Percentiles rank a stretch among this genome's conserved stretches.
Conservation (phyloP, 2,797 vertebrate species). For the Manis pentadactyla region DNA sequence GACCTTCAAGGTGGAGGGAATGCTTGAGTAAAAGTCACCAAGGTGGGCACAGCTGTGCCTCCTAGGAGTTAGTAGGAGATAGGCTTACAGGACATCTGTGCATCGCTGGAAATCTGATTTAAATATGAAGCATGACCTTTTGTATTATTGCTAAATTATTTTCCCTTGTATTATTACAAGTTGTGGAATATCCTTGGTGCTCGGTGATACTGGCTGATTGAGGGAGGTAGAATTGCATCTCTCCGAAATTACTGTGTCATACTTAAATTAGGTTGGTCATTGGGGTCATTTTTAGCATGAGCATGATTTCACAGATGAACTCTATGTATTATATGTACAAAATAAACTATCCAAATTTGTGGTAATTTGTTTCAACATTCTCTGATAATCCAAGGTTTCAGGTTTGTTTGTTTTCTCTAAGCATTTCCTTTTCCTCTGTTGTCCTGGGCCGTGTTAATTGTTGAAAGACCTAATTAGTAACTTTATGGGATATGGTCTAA, state of each 20-base stretch:
- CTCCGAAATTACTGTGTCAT: neutral
- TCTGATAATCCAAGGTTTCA: neutral
- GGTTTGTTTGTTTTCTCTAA: neutral
- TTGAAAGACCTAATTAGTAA: constrained; percentile 1
- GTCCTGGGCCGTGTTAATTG: neutral
- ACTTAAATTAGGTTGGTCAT: neutral
- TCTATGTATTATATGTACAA: neutral
- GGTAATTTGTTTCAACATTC: neutral
- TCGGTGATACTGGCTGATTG: neutral
- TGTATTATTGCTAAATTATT: neutral
- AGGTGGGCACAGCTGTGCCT: neutral
- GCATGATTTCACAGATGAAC: neutral
- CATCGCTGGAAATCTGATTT: neutral
- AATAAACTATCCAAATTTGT: neutral
- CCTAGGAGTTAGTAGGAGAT: neutral
- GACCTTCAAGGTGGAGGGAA: neutral
- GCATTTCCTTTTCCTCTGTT: neutral
- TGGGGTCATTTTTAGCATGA: neutral
- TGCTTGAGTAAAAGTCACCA: neutral
- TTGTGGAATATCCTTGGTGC: neutral
- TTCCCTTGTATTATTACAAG: neutral
- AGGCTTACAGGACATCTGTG: neutral
- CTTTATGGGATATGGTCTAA: neutral
- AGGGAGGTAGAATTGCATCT: neutral
- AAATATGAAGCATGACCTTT: neutral